These are phyloP conservation scores for Hipposideros larvatus DNA, from an alignment of 2,797 vertebrate genomes.

Conservation along the genomic window DNA sequence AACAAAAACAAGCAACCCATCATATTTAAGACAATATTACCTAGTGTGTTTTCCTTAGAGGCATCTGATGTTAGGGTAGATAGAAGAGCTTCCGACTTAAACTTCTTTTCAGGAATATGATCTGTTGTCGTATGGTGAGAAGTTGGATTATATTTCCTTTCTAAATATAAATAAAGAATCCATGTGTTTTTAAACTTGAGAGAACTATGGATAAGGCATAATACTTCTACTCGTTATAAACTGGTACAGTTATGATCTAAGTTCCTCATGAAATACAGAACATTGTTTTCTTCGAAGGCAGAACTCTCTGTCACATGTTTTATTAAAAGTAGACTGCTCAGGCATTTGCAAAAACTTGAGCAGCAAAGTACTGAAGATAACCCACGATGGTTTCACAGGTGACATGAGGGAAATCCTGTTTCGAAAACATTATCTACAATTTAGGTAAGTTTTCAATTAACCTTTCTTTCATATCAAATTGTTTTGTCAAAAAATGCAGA, in stretches of 20 bases:
- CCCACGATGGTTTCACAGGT: not conserved
- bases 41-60: constrained; percentile 97
- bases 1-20: constrained; percentile 42
- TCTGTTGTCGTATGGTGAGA: constrained; percentile 96
- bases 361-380: constrained; percentile 27
- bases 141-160: constrained; percentile 96
- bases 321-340: not conserved
- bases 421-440: constrained; percentile 40
- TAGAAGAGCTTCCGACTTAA: constrained; percentile 98
- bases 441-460: constrained; percentile 24
- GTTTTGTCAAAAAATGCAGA: constrained; percentile 20
- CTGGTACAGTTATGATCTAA: not conserved
- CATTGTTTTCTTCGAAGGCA: constrained; percentile 10
- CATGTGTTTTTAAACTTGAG: constrained; percentile 50
- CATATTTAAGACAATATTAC: constrained; percentile 86
- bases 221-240: constrained; percentile 36
- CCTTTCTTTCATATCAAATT: not conserved
- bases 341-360: constrained; percentile 25
- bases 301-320: not conserved
- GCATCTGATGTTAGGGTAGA: constrained; percentile 98
- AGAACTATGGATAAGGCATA: not conserved
- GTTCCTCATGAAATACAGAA: not conserved
- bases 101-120: constrained; percentile 98
- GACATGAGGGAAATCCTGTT: not conserved
- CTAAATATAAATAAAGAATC: constrained; percentile 87